Evolutionary conservation across 2,797 vertebrate species (phyloP).

Genomic region (Labeo calbasu): DNA sequence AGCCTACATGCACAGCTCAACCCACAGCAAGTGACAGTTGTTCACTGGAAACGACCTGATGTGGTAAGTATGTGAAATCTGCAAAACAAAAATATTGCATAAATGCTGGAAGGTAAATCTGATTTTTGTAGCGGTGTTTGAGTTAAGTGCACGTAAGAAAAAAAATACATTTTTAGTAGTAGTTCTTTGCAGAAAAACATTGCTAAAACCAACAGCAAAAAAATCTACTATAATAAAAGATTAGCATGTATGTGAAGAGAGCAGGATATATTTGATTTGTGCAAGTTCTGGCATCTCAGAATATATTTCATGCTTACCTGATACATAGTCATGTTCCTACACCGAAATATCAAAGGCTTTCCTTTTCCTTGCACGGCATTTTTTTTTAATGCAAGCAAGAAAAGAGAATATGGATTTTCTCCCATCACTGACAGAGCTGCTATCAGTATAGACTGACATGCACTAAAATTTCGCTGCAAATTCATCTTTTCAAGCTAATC

Average conservation of each 20-base stretch:
- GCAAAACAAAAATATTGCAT: constrained; percentile 1
- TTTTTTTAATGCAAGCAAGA: constrained; percentile 26
- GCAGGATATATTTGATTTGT: background rate
- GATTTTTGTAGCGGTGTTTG: background rate
- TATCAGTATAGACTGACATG: constrained; percentile 9
- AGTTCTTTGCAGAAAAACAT: background rate
- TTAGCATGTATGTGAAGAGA: background rate
- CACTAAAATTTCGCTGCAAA: constrained; percentile 1
- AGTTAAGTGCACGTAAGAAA: background rate
- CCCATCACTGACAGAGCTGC: background rate
- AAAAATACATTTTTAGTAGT: background rate
- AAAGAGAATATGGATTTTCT: constrained; percentile 17
- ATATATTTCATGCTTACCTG: constrained; percentile 15
- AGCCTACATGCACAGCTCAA: constrained; percentile 45
- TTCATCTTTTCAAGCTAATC: constrained; percentile 16
- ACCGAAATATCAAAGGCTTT: constrained; percentile 2
- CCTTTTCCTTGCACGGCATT: background rate
- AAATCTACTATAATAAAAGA: background rate
- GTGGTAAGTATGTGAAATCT: constrained; percentile 72
- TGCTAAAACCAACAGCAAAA: background rate
- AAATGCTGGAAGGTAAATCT: background rate
- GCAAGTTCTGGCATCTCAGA: background rate
- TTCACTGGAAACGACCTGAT: constrained; percentile 69
- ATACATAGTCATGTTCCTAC: background rate
- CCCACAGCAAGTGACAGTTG: constrained; percentile 64